A percentile compares a stretch with the other conserved stretches of the same genome.
Conservation (phyloP, 1,140 invertebrate species). For the Tetramorium alpestre region DNA sequence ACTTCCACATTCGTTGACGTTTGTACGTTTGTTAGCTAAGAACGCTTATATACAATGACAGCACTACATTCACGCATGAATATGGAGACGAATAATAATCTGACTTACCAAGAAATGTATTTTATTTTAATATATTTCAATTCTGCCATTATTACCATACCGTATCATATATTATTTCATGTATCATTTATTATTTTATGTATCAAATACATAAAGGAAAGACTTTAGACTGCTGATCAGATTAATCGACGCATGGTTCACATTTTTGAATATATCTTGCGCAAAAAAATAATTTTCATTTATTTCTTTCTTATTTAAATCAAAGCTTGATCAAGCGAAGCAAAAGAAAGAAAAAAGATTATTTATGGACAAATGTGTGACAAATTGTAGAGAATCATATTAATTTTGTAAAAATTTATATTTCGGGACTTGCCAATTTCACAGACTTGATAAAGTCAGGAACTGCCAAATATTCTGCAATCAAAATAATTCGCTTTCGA, state of each 20-base stretch:
- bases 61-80: background rate
- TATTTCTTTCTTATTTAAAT: background rate
- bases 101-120: background rate
- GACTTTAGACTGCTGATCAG: background rate
- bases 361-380: no score
- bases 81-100: background rate
- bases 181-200: background rate
- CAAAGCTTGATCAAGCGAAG: background rate
- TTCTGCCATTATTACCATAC: background rate
- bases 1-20: slow-evolving; percentile 21
- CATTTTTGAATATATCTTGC: background rate
- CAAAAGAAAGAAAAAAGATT: no score
- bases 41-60: background rate
- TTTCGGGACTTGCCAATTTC: no score
- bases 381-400: no score
- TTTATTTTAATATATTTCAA: background rate
- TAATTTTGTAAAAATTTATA: no score
- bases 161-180: background rate
- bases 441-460: background rate
- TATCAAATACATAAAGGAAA: background rate
- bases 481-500: slow-evolving; percentile 20
- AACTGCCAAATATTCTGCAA: slow-evolving; percentile 2
- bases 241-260: background rate
- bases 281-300: background rate
- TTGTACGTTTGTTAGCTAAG: slow-evolving; percentile 40